Evolutionary conservation across 2,113 vertebrate species (phyloP).

Genomic region (Dicerorhinus sumatrensis): DNA sequence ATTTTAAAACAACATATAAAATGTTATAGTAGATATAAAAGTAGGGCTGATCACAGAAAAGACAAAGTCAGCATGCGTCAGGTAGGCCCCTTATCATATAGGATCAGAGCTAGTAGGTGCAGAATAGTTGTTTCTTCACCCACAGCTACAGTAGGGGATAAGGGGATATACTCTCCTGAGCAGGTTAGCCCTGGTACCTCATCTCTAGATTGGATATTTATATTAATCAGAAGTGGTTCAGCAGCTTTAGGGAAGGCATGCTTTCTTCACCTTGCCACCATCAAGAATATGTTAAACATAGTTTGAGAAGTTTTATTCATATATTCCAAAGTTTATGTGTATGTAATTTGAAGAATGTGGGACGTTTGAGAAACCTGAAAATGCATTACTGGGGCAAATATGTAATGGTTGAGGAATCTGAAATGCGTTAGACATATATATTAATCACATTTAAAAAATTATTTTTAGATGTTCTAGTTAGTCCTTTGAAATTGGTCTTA

Average conservation of each 20-base stretch:
- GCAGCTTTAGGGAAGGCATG: slow-evolving; percentile 3
- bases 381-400: not conserved
- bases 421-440: slow-evolving; percentile 7
- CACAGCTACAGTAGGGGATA: not conserved
- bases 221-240: not conserved
- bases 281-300: slow-evolving; percentile 2
- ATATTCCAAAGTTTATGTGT: not conserved
- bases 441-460: slow-evolving; percentile 23
- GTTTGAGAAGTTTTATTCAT: not conserved
- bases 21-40: not conserved
- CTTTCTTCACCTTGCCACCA: not conserved
- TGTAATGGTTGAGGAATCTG: not conserved
- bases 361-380: slow-evolving; percentile 9
- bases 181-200: not conserved
- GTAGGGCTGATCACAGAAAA: not conserved
- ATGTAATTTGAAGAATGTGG: not conserved
- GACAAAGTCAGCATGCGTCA: not conserved
- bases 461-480: slow-evolving; percentile 77
- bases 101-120: not conserved
- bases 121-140: not conserved
- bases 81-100: not conserved
- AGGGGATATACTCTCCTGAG: not conserved
- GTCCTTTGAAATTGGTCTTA: slow-evolving; percentile 45
- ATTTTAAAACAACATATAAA: not conserved
- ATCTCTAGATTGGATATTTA: not conserved